These are phyloP conservation scores for Adrianichthys oophorus DNA, from an alignment of 2,797 vertebrate genomes.

Conservation along the genomic window DNA sequence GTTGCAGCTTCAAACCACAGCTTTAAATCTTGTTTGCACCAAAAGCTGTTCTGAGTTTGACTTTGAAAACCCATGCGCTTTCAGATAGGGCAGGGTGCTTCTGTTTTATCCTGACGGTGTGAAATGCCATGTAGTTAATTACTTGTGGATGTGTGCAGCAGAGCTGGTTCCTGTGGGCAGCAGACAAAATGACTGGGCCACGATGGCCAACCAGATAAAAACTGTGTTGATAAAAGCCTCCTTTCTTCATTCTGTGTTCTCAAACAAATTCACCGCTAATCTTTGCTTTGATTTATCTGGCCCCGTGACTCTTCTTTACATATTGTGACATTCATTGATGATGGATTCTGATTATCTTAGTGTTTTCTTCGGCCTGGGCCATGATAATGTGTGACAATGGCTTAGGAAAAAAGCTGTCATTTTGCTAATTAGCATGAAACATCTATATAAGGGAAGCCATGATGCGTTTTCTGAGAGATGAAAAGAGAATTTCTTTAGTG, in stretches of 20 bases:
- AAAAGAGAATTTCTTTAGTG: conserved; percentile 5
- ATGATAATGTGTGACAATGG: background rate
- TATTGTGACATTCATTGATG: conserved; percentile 40
- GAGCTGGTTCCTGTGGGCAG: conserved; percentile 32
- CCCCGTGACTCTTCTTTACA: conserved; percentile 48
- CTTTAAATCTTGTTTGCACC: conserved; percentile 2
- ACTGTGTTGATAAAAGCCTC: conserved; percentile 27
- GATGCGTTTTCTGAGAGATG: conserved; percentile 17
- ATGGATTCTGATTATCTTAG: conserved; percentile 36
- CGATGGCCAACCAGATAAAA: conserved; percentile 62
- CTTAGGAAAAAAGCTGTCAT: conserved; percentile 3
- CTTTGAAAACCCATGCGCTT: conserved; percentile 21
- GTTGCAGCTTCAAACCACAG: conserved; percentile 10
- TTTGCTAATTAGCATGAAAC: conserved; percentile 2
- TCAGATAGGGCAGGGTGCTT: conserved; percentile 29
- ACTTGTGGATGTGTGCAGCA: conserved; percentile 30
- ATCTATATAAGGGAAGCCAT: conserved; percentile 4
- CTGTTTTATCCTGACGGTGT: conserved; percentile 41
- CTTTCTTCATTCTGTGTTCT: conserved; percentile 42
- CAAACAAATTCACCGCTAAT: conserved; percentile 65
- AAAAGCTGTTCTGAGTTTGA: conserved; percentile 13
- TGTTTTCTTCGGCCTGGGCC: conserved; percentile 3
- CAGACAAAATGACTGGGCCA: conserved; percentile 18
- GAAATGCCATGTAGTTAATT: conserved; percentile 53
- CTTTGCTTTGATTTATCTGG: conserved; percentile 37